A percentile compares a stretch with the other conserved stretches of the same genome.
phyloP scores from a whole-genome alignment of 2,797 vertebrate species.

The Centroberyx gerrardi region DNA sequence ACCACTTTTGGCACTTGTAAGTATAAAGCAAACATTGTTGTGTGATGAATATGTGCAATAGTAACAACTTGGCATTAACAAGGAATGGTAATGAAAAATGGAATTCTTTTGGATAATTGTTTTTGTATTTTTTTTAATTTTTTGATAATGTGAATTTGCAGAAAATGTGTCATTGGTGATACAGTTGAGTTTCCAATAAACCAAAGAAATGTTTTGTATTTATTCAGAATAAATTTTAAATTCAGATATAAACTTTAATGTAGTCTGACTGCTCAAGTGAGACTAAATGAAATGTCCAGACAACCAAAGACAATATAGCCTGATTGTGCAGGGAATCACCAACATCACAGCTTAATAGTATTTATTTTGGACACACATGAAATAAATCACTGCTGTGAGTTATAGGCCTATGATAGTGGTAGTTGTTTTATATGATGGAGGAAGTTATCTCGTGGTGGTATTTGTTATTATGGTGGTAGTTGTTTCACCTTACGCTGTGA shows the following conservation, averaged over 20 bases:
- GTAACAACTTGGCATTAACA: neutral
- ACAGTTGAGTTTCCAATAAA: neutral
- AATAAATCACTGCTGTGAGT: slow-evolving; percentile 5
- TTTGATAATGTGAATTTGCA: slow-evolving; percentile 3
- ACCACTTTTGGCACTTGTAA: neutral
- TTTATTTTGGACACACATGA: slow-evolving; percentile 20
- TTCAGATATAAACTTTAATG: neutral
- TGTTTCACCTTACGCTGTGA: too few species aligned
- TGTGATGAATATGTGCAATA: slow-evolving; percentile 8
- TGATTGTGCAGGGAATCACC: slow-evolving; percentile 7
- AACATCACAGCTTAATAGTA: slow-evolving; percentile 4
- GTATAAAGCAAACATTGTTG: slow-evolving; percentile 8
- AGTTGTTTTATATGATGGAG: too few species aligned
- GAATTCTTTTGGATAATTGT: neutral
- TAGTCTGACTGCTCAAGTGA: neutral
- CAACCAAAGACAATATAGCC: neutral
- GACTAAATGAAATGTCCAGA: neutral
- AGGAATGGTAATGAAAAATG: neutral
- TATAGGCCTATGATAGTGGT: too few species aligned
- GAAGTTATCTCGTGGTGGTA: too few species aligned
- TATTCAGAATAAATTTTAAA: slow-evolving; percentile 30
- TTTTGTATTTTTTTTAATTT: neutral
- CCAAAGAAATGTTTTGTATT: neutral
- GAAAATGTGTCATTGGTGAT: neutral
- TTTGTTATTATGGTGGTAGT: too few species aligned